Conservation (phyloP, 2,113 vertebrate genomes). For the Numenius arquata region DNA sequence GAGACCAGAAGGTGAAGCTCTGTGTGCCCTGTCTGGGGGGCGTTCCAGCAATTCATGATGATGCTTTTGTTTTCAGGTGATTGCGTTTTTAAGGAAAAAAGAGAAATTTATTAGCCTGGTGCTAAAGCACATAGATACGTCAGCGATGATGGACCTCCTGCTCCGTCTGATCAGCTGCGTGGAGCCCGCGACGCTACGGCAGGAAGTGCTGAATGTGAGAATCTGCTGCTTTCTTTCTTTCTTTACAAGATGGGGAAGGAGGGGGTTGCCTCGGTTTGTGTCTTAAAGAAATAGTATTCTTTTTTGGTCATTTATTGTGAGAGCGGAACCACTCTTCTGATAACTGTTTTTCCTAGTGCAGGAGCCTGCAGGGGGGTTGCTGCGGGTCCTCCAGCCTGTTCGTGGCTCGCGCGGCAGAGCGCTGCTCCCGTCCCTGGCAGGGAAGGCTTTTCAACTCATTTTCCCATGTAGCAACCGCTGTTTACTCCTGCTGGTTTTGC, state of each 20-base stretch:
- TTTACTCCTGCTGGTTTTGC: background rate
- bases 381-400: background rate
- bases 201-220: conserved; percentile 91
- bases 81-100: conserved; percentile 90
- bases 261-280: background rate
- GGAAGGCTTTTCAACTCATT: rapidly evolving
- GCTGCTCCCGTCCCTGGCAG: background rate
- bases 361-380: rapidly evolving
- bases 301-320: too few relatives aligned
- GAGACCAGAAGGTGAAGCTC: background rate
- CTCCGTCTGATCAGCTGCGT: conserved; percentile 95
- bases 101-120: conserved; percentile 88
- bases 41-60: background rate
- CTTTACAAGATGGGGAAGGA: background rate
- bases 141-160: conserved; percentile 96
- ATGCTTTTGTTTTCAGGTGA: conserved; percentile 74
- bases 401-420: background rate
- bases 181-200: conserved; percentile 87
- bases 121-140: conserved; percentile 92
- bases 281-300: background rate
- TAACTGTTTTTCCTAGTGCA: rapidly evolving
- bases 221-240: rapidly evolving
- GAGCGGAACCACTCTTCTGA: background rate
- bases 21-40: rapidly evolving
- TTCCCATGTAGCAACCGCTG: rapidly evolving